Conservation (phyloP, 2,113 vertebrate species). For the Edolisoma coerulescens region DNA sequence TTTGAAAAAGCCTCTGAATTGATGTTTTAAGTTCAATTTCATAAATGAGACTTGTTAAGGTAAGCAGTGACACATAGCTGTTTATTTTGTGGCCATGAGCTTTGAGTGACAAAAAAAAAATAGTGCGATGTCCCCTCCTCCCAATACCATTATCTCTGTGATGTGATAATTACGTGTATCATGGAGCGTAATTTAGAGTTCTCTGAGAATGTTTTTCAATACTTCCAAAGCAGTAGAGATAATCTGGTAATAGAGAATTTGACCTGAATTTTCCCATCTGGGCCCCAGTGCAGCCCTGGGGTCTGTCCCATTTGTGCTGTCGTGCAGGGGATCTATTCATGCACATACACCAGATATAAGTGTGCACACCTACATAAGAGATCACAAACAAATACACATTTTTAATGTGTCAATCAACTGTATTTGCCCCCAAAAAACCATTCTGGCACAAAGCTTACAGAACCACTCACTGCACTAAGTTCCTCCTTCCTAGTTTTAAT, state of each 20-base stretch:
- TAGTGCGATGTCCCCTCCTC: not conserved
- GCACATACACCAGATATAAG: rapidly evolving
- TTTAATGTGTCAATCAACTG: not conserved
- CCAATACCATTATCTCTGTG: not conserved
- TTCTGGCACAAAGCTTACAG: not conserved
- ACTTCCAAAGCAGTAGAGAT: not conserved
- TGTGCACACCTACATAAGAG: too few species aligned
- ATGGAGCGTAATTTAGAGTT: not conserved
- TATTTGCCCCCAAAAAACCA: not conserved
- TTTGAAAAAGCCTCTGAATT: not conserved
- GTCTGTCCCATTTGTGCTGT: not conserved
- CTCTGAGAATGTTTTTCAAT: not conserved
- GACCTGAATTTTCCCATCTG: not conserved
- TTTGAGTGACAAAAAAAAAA: not conserved
- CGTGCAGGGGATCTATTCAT: not conserved
- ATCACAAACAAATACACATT: not conserved
- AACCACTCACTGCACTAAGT: not conserved
- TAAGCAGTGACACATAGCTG: not conserved
- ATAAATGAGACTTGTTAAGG: not conserved
- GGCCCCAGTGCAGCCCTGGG: not conserved
- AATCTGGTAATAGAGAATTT: not conserved
- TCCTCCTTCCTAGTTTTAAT: not conserved
- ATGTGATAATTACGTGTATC: not conserved
- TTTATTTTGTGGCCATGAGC: not conserved
- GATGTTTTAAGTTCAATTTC: not conserved